A percentile compares a stretch with the other conserved stretches of the same genome.
phyloP scores from a whole-genome alignment of 2,888 invertebrate genomes.

The Aplocera efformata region DNA sequence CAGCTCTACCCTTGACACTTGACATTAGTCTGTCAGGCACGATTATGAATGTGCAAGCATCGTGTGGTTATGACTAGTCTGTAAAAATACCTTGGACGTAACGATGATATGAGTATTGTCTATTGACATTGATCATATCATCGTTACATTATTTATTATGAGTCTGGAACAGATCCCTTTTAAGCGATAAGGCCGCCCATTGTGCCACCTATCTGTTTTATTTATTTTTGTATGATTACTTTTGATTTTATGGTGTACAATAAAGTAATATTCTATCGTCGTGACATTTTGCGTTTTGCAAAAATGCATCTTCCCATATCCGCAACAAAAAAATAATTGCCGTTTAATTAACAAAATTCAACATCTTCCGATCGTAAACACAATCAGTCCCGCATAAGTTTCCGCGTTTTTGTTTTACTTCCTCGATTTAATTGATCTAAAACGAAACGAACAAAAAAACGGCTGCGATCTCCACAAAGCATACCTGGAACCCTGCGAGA shows the following conservation, averaged over 20 bases:
- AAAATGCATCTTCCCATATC: not conserved
- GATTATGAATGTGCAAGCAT: slow-evolving; percentile 26
- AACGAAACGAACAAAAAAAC: slow-evolving; percentile 12
- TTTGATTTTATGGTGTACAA: too few relatives aligned
- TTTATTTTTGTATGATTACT: too few relatives aligned
- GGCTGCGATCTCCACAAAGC: slow-evolving; percentile 16
- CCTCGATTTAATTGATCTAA: slow-evolving; percentile 14
- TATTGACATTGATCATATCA: too few relatives aligned
- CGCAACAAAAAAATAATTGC: not conserved
- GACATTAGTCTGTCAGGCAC: slow-evolving; percentile 45
- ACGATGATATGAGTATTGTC: slow-evolving; percentile 10
- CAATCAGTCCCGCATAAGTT: slow-evolving; percentile 9
- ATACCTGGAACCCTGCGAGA: slow-evolving; percentile 16
- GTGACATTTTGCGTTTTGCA: not conserved
- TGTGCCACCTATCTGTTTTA: too few relatives aligned
- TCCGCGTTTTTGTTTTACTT: slow-evolving; percentile 21
- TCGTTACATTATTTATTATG: too few relatives aligned
- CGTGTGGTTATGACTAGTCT: slow-evolving; percentile 12
- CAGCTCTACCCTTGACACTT: slow-evolving; percentile 49
- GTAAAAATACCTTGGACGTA: slow-evolving; percentile 14
- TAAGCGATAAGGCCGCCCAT: too few relatives aligned
- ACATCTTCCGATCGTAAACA: slow-evolving; percentile 5
- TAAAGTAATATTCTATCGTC: slow-evolving; percentile 2
- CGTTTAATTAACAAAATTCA: slow-evolving; percentile 2
- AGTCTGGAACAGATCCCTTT: too few relatives aligned